A percentile compares a stretch with the other conserved stretches of the same genome.
phyloP scores from a whole-genome alignment of 2,888 invertebrate species.

The Amblyjoppa fuscipennis region DNA sequence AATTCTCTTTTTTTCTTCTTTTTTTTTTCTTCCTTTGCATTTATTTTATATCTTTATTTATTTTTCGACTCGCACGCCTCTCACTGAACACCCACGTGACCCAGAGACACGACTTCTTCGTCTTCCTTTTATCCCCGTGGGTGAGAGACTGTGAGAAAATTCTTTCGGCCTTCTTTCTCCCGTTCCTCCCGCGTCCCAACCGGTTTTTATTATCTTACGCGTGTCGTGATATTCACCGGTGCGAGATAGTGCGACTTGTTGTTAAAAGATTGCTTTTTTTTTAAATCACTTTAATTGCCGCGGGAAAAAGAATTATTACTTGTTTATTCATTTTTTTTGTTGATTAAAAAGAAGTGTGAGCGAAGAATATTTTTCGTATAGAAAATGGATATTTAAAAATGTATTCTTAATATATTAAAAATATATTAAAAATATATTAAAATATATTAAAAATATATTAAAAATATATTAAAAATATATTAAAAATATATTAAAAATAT shows the following conservation, averaged over 20 bases:
- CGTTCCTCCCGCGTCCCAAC: conserved; percentile 18
- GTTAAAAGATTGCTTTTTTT: conserved; percentile 1
- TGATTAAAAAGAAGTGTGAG: no score
- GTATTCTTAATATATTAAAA: no score
- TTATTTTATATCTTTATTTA: conserved; percentile 36
- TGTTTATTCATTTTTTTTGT: not conserved
- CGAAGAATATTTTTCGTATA: no score
- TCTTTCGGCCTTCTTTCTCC: conserved; percentile 21
- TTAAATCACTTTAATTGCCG: not conserved
- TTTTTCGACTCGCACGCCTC: conserved; percentile 58
- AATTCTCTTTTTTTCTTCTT: conserved; percentile 37
- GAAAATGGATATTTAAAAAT: no score
- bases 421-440: no score
- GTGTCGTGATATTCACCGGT: not conserved
- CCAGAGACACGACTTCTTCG: conserved; percentile 55
- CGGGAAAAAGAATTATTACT: not conserved
- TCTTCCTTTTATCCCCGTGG: conserved; percentile 32
- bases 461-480: no score
- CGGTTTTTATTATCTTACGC: conserved; percentile 39
- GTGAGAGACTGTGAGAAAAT: conserved; percentile 50
- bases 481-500: not conserved
- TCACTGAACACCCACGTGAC: conserved; percentile 66
- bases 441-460: not conserved
- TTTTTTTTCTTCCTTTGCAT: conserved; percentile 46
- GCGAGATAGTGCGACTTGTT: not conserved